A percentile compares a stretch with the other conserved stretches of the same genome.
These are phyloP conservation scores for Volucella bombylans DNA, from an alignment of 2,888 invertebrate genomes.

Conservation along the genomic window DNA sequence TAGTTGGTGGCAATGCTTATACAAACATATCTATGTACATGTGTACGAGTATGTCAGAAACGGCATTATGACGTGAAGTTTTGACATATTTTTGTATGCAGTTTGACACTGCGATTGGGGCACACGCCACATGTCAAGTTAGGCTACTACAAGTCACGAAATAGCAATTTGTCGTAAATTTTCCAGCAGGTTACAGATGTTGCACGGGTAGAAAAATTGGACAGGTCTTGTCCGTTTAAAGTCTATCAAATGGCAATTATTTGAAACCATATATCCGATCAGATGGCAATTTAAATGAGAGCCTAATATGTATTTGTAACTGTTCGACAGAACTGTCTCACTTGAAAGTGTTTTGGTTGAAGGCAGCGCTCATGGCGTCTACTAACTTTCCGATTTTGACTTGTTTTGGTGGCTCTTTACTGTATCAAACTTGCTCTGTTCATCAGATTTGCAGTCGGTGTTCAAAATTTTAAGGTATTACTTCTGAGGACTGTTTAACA, in stretches of 20 bases:
- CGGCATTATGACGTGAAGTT: slow-evolving; percentile 39
- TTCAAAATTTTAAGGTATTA: too few species aligned
- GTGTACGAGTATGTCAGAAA: not conserved
- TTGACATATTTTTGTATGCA: slow-evolving; percentile 46
- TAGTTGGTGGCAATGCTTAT: not conserved
- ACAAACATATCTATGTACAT: too few species aligned
- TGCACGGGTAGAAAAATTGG: slow-evolving; percentile 6
- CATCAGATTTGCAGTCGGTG: too few species aligned
- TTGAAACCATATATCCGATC: slow-evolving; percentile 21
- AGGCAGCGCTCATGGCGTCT: too few species aligned
- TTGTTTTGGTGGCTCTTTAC: too few species aligned
- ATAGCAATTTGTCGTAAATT: slow-evolving; percentile 10
- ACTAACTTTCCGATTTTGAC: too few species aligned
- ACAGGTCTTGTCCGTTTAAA: not conserved
- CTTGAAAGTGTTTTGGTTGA: too few species aligned
- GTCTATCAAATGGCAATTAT: slow-evolving; percentile 13
- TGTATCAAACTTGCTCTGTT: too few species aligned
- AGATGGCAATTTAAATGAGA: not conserved
- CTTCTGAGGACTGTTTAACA: too few species aligned
- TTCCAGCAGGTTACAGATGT: not conserved
- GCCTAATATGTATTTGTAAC: not conserved
- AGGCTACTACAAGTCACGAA: slow-evolving; percentile 34
- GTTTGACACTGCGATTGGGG: slow-evolving; percentile 48
- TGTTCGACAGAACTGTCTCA: too few species aligned
- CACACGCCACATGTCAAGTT: slow-evolving; percentile 34